These are phyloP conservation scores for Lasioglossum vierecki DNA, from an alignment of 2,888 invertebrate species.

Conservation along the genomic window DNA sequence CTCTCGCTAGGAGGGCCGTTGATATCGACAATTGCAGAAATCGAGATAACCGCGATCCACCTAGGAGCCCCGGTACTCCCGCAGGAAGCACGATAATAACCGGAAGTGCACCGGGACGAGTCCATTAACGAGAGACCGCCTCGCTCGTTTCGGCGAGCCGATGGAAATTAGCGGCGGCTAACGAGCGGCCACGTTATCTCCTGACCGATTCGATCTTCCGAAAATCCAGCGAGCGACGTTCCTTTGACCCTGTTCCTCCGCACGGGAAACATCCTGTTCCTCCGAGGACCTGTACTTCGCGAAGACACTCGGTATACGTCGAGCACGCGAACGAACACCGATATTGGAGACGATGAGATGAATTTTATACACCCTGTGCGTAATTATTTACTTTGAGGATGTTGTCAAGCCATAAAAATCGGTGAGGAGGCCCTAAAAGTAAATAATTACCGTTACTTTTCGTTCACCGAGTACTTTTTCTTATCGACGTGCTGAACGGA, in stretches of 20 bases:
- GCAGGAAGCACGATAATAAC: slow-evolving; percentile 67
- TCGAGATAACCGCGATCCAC: slow-evolving; percentile 63
- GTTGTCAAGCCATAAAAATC: no score
- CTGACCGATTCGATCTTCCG: slow-evolving; percentile 16
- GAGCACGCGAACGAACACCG: not conserved
- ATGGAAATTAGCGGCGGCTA: slow-evolving; percentile 61
- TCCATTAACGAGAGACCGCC: slow-evolving; percentile 62
- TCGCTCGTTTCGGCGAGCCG: slow-evolving; percentile 45
- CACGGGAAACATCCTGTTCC: not conserved
- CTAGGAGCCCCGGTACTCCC: slow-evolving; percentile 20
- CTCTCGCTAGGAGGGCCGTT: not conserved
- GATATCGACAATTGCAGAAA: slow-evolving; percentile 60
- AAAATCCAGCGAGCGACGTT: not conserved
- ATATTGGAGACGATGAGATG: no score
- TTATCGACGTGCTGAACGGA: not conserved
- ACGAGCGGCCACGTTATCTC: slow-evolving; percentile 38
- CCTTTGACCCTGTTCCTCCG: not conserved
- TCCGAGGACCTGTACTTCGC: not conserved
- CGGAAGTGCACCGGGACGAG: slow-evolving; percentile 66
- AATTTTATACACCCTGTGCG: no score
- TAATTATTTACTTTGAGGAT: no score
- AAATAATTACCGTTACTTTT: not conserved
- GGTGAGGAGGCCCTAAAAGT: no score
- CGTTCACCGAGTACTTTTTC: not conserved
- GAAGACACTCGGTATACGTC: not conserved